Percentiles rank a stretch among this genome's conserved stretches.
phyloP scores from a whole-genome alignment of 2,797 vertebrate species.

The Merluccius polli region DNA sequence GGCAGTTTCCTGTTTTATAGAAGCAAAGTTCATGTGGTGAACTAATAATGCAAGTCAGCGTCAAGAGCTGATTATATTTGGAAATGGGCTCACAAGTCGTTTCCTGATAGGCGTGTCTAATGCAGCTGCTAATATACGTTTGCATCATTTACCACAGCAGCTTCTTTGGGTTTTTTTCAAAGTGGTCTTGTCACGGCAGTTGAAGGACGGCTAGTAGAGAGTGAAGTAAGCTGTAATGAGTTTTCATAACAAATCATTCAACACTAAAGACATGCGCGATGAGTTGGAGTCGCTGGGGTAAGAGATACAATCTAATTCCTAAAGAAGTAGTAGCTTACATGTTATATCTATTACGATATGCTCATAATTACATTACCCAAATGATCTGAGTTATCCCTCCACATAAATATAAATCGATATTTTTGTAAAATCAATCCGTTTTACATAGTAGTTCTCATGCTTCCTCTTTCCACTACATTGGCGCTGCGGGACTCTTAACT shows the following conservation, averaged over 20 bases:
- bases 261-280: slow-evolving; percentile 44
- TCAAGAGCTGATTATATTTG: not conserved
- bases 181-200: not conserved
- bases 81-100: not conserved
- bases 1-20: not conserved
- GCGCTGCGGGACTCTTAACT: too few relatives aligned
- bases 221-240: slow-evolving; percentile 52
- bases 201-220: not conserved
- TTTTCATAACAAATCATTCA: slow-evolving; percentile 42
- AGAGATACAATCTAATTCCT: slow-evolving; percentile 23
- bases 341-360: not conserved
- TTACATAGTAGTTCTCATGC: too few relatives aligned
- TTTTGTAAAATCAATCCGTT: too few relatives aligned
- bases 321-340: not conserved
- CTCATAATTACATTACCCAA: not conserved
- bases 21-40: not conserved
- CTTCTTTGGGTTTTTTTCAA: not conserved
- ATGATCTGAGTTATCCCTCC: not conserved
- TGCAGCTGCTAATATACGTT: not conserved
- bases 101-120: not conserved
- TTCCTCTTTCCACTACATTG: not conserved
- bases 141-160: not conserved
- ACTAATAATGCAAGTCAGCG: not conserved
- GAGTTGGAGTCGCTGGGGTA: slow-evolving; percentile 69
- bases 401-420: not conserved